Evolutionary conservation across 2,113 vertebrate species (phyloP).

Genomic region (Poeciliopsis turrubarensis): DNA sequence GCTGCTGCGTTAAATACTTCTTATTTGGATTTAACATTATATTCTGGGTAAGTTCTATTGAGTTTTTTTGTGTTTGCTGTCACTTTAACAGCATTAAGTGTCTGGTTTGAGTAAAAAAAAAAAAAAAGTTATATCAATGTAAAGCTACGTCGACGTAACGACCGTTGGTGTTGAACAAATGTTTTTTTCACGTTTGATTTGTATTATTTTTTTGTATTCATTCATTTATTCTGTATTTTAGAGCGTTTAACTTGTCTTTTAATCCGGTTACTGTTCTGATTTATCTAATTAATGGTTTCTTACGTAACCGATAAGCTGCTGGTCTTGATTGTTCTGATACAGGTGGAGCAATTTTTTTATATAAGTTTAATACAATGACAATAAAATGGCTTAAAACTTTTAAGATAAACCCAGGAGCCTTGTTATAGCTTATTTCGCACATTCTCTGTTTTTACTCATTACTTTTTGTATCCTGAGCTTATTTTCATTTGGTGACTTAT

Average conservation of each 20-base stretch:
- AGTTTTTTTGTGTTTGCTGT: not conserved
- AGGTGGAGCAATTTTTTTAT: not conserved
- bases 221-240: not conserved
- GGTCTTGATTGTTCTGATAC: not conserved
- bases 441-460: not conserved
- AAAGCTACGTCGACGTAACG: constrained; percentile 10
- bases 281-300: not conserved
- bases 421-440: not conserved
- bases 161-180: not conserved
- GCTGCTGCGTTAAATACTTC: constrained; percentile 84
- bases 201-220: not conserved
- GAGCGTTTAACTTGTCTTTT: not conserved
- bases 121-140: not conserved
- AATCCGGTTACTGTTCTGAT: not conserved
- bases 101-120: not conserved
- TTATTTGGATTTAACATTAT: constrained; percentile 84
- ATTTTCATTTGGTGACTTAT: too few species aligned
- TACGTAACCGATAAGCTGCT: not conserved
- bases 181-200: rapidly evolving
- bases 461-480: too few species aligned
- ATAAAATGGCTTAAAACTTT: not conserved
- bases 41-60: constrained; percentile 78
- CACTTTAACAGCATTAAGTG: not conserved
- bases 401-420: not conserved
- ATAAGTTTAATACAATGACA: too few species aligned